phyloP scores from a whole-genome alignment of 2,888 invertebrate species.

The Amorpha juglandis region DNA sequence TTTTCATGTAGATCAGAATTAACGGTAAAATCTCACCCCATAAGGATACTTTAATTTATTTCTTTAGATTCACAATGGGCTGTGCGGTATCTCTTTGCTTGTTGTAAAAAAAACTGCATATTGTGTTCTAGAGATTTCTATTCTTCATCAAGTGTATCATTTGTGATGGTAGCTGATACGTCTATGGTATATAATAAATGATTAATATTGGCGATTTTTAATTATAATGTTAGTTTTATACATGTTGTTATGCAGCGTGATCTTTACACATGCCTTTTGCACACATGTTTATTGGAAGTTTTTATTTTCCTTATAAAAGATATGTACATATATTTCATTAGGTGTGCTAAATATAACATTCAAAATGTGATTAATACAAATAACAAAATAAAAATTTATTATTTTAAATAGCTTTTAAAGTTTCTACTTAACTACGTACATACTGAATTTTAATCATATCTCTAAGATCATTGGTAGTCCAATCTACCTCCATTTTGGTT shows the following conservation, averaged over 20 bases:
- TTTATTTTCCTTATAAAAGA: not conserved
- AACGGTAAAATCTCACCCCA: conserved; percentile 69
- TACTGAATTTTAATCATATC: not conserved
- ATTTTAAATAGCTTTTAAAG: too few relatives aligned
- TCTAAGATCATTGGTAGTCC: not conserved
- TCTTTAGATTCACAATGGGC: conserved; percentile 70
- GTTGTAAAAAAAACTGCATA: conserved; percentile 56
- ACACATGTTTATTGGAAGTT: not conserved
- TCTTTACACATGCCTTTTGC: too few relatives aligned
- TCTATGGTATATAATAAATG: not conserved
- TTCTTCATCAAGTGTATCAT: conserved; percentile 32
- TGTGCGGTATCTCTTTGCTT: conserved; percentile 76
- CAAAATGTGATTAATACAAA: too few relatives aligned
- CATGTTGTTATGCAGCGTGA: too few relatives aligned
- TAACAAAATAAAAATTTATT: too few relatives aligned
- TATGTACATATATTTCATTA: too few relatives aligned
- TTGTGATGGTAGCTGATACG: not conserved
- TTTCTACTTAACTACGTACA: too few relatives aligned
- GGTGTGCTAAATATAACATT: not conserved
- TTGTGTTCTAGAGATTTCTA: conserved; percentile 33
- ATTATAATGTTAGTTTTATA: not conserved
- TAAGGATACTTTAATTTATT: conserved; percentile 82
- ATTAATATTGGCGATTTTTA: not conserved
- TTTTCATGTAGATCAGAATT: conserved; percentile 73
- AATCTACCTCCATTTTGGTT: not conserved